Evolutionary conservation across 1,140 invertebrate genomes (phyloP).

Genomic region (Elymnias hypermnestra): DNA sequence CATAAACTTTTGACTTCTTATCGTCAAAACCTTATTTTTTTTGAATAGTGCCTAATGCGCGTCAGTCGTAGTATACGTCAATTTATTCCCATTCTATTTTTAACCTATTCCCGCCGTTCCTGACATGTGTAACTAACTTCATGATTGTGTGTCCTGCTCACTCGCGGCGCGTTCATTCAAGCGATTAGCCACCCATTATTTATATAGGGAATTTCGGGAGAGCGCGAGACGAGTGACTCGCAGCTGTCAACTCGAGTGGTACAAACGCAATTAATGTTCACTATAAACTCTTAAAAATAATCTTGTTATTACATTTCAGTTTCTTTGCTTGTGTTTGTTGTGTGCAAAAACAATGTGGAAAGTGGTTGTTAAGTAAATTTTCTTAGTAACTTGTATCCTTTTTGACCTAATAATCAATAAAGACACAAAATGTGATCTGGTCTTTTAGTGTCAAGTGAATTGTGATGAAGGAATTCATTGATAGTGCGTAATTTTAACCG

Average conservation of each 20-base stretch:
- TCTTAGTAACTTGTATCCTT: slow-evolving; percentile 72
- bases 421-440: slow-evolving; percentile 64
- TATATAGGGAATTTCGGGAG: slow-evolving; percentile 64
- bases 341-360: slow-evolving; percentile 75
- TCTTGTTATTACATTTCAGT: slow-evolving; percentile 47
- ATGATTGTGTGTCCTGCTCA: slow-evolving; percentile 39
- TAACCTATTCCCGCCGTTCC: slow-evolving; percentile 48
- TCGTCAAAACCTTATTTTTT: too few relatives aligned
- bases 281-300: slow-evolving; percentile 28
- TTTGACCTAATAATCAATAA: slow-evolving; percentile 57
- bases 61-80: slow-evolving; percentile 45
- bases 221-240: slow-evolving; percentile 27
- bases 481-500: slow-evolving; percentile 49
- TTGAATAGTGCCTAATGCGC: slow-evolving; percentile 8
- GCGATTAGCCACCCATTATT: slow-evolving; percentile 46
- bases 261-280: slow-evolving; percentile 32
- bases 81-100: slow-evolving; percentile 62
- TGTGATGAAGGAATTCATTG: slow-evolving; percentile 59
- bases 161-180: slow-evolving; percentile 52
- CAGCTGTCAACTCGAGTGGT: slow-evolving; percentile 69
- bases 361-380: slow-evolving; percentile 72
- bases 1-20: too few relatives aligned
- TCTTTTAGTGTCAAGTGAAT: slow-evolving; percentile 54
- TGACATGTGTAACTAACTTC: slow-evolving; percentile 52
- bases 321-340: slow-evolving; percentile 74